phyloP scores from a whole-genome alignment of 2,113 vertebrate genomes.

The Lepisosteus osseus region DNA sequence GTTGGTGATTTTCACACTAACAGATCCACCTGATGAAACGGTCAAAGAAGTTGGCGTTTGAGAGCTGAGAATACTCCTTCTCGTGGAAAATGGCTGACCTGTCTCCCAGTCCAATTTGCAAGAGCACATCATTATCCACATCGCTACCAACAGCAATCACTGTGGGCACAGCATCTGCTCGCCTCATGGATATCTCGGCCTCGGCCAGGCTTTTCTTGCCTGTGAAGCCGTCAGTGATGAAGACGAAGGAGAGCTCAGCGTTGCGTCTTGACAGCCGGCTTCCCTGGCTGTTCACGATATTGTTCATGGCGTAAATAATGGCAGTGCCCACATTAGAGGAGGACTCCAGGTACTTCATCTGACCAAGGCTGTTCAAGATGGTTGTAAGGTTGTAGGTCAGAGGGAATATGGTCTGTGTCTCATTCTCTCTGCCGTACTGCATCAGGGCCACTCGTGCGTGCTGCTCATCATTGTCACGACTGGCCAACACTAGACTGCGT shows the following conservation, averaged over 20 bases:
- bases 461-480: conserved; percentile 53
- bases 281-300: conserved; percentile 61
- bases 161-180: conserved; percentile 68
- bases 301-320: conserved; percentile 84
- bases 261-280: conserved; percentile 50
- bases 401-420: conserved; percentile 74
- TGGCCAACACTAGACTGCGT: conserved; percentile 68
- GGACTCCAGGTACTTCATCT: conserved; percentile 80
- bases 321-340: conserved; percentile 84
- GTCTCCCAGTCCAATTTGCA: conserved; percentile 69
- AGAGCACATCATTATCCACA: conserved; percentile 61
- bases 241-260: conserved; percentile 70
- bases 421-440: conserved; percentile 76
- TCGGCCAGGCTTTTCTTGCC: conserved; percentile 66
- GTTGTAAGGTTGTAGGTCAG: conserved; percentile 74
- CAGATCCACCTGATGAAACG: conserved; percentile 78
- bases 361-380: conserved; percentile 67
- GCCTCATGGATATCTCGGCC: conserved; percentile 71
- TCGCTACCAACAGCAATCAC: conserved; percentile 69
- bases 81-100: conserved; percentile 67
- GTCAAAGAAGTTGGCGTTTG: conserved; percentile 65
- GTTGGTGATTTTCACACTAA: conserved; percentile 38
- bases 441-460: conserved; percentile 82
- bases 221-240: conserved; percentile 69
- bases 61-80: conserved; percentile 66